Percentiles rank a stretch among this genome's conserved stretches.
phyloP scores from a whole-genome alignment of 2,888 invertebrate species.

The Catonia carolina region DNA sequence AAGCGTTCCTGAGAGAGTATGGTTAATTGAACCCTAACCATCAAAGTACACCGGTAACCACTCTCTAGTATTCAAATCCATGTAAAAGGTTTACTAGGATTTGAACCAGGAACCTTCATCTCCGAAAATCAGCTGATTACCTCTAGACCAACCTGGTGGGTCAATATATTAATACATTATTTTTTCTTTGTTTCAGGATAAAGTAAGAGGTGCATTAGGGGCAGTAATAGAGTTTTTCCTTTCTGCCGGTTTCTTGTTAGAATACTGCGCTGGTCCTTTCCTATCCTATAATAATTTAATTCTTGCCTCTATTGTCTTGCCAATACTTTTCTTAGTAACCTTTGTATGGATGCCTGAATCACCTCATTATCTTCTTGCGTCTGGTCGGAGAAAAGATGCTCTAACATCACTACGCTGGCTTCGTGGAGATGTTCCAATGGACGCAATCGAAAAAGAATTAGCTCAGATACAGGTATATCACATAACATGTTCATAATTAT shows the following conservation, averaged over 20 bases:
- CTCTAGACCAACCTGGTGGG: too few relatives aligned
- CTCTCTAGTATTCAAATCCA: too few relatives aligned
- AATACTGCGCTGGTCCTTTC: constrained; percentile 66
- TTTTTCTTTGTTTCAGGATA: constrained; percentile 57
- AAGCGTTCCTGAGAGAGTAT: too few relatives aligned
- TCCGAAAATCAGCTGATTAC: too few relatives aligned
- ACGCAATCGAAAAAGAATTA: constrained; percentile 24
- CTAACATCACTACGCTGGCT: constrained; percentile 28
- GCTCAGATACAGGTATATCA: constrained; percentile 24
- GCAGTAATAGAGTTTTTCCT: constrained; percentile 73
- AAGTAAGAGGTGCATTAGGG: constrained; percentile 71
- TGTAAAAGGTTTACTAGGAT: too few relatives aligned
- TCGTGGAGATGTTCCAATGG: constrained; percentile 23
- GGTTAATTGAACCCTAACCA: too few relatives aligned
- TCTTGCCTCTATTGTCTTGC: constrained; percentile 22
- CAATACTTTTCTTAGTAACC: constrained; percentile 25
- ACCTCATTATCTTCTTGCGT: constrained; percentile 25
- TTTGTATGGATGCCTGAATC: constrained; percentile 32
- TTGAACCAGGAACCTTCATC: too few relatives aligned
- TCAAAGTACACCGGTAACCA: too few relatives aligned
- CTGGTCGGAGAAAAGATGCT: constrained; percentile 24
- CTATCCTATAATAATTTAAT: constrained; percentile 53
- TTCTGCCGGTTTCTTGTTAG: constrained; percentile 57
- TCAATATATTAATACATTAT: too few relatives aligned
- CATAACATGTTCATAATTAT: too few relatives aligned